These are phyloP conservation scores for Himalopsyche phryganea DNA, from an alignment of 1,140 invertebrate species.

Conservation along the genomic window DNA sequence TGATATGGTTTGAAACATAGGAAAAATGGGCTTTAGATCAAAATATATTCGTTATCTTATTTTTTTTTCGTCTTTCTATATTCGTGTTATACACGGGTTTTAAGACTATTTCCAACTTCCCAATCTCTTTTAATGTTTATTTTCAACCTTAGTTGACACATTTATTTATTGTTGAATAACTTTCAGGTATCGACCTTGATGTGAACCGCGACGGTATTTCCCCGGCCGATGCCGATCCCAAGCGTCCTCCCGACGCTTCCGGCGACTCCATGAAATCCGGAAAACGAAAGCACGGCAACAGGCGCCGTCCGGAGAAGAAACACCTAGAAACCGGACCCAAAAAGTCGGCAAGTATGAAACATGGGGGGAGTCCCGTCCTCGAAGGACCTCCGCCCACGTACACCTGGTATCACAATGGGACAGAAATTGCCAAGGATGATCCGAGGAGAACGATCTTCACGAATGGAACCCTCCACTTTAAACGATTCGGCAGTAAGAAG, in stretches of 20 bases:
- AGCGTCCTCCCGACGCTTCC: not conserved
- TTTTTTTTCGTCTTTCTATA: too few relatives aligned
- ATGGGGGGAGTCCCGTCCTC: not conserved
- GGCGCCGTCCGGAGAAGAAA: conserved; percentile 7
- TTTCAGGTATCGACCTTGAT: not conserved
- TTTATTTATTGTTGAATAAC: too few relatives aligned
- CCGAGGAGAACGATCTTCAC: conserved; percentile 9
- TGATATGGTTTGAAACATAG: too few relatives aligned
- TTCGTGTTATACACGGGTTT: too few relatives aligned
- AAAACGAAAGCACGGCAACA: conserved; percentile 11
- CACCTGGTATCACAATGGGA: conserved; percentile 26
- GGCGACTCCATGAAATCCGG: not conserved
- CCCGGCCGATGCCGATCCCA: conserved; percentile 3
- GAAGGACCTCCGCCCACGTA: conserved; percentile 11
- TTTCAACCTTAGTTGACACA: too few relatives aligned
- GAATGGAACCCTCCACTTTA: conserved; percentile 25
- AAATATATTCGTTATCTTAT: too few relatives aligned
- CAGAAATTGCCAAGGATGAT: conserved; percentile 20
- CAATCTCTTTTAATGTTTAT: too few relatives aligned
- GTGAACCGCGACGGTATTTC: conserved; percentile 7
- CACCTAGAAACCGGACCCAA: conserved; percentile 11
- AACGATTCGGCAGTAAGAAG: conserved; percentile 18
- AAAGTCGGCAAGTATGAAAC: not conserved
- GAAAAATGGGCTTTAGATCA: too few relatives aligned
- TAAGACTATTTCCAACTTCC: too few relatives aligned